Conservation (phyloP, 1,140 invertebrate species). For the Drosophila obscura region DNA sequence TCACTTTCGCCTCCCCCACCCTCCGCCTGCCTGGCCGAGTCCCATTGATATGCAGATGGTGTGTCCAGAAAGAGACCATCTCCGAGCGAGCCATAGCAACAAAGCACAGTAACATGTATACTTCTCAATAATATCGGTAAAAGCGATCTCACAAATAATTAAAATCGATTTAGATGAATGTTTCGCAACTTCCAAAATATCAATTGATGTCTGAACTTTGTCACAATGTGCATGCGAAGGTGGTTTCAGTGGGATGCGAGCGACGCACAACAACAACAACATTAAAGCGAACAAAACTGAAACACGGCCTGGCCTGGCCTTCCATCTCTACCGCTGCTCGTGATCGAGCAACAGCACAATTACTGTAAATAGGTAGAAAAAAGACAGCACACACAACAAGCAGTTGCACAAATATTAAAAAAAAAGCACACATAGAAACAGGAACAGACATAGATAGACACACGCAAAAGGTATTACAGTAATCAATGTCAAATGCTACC, state of each 20-base stretch:
- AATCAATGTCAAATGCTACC: constrained; percentile 80
- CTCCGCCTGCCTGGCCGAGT: constrained; percentile 20
- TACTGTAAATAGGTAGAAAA: constrained; percentile 80
- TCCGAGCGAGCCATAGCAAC: constrained; percentile 11
- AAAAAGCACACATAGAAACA: constrained; percentile 36
- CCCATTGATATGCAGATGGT: constrained; percentile 40
- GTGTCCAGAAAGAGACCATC: constrained; percentile 3
- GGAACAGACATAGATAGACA: constrained; percentile 27
- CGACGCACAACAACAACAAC: constrained; percentile 24
- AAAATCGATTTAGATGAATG: too few species aligned
- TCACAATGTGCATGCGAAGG: constrained; percentile 13
- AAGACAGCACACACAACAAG: constrained; percentile 60
- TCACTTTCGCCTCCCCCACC: constrained; percentile 71
- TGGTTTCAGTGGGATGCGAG: constrained; percentile 5
- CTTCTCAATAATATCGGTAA: constrained; percentile 3
- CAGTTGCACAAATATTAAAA: constrained; percentile 79
- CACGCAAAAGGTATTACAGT: constrained; percentile 73
- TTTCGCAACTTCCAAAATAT: constrained; percentile 20
- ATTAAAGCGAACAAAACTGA: constrained; percentile 25
- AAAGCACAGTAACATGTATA: constrained; percentile 1
- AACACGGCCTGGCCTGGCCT: constrained; percentile 53
- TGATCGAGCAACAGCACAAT: constrained; percentile 72
- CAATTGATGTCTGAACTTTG: constrained; percentile 21
- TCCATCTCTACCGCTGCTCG: constrained; percentile 38
- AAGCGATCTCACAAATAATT: constrained; percentile 8